A percentile compares a stretch with the other conserved stretches of the same genome.
Evolutionary conservation across 2,797 vertebrate genomes (phyloP).

Genomic region (Parauchenoglanis punctatus): DNA sequence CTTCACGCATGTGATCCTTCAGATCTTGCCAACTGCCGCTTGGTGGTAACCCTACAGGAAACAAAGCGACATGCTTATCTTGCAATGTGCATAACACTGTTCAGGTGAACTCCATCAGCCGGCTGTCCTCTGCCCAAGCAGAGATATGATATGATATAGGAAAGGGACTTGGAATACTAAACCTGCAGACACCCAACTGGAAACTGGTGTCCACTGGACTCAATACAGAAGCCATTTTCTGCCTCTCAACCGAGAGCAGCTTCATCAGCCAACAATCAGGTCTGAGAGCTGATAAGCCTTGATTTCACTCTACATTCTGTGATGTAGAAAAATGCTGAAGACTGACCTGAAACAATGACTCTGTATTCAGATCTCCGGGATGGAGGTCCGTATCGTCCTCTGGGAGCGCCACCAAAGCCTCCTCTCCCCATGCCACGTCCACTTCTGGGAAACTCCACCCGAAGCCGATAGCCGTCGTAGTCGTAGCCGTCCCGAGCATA

Average conservation of each 20-base stretch:
- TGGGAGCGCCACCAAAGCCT: slow-evolving; percentile 73
- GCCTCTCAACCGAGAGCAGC: neutral
- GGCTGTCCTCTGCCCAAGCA: neutral
- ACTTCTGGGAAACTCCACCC: slow-evolving; percentile 91
- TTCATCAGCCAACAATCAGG: neutral
- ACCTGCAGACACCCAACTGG: neutral
- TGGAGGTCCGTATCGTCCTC: slow-evolving; percentile 87
- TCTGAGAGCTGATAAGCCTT: neutral
- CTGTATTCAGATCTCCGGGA: slow-evolving; percentile 90
- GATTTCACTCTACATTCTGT: neutral
- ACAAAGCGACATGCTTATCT: neutral
- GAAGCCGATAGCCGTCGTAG: slow-evolving; percentile 87
- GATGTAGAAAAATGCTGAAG: neutral
- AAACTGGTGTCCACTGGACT: neutral
- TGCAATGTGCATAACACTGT: too few relatives aligned
- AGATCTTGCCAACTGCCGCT: slow-evolving; percentile 93
- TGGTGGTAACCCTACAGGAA: slow-evolving; percentile 78
- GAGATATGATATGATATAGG: neutral
- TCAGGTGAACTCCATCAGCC: neutral
- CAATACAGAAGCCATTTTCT: neutral
- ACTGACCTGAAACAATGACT: slow-evolving; percentile 89
- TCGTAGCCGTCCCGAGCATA: slow-evolving; percentile 87
- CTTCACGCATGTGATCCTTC: slow-evolving; percentile 88
- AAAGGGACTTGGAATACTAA: neutral
- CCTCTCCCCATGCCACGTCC: slow-evolving; percentile 75